These are phyloP conservation scores for Carcinoscorpius rotundicauda DNA, from an alignment of 1,140 invertebrate species.

Conservation along the genomic window DNA sequence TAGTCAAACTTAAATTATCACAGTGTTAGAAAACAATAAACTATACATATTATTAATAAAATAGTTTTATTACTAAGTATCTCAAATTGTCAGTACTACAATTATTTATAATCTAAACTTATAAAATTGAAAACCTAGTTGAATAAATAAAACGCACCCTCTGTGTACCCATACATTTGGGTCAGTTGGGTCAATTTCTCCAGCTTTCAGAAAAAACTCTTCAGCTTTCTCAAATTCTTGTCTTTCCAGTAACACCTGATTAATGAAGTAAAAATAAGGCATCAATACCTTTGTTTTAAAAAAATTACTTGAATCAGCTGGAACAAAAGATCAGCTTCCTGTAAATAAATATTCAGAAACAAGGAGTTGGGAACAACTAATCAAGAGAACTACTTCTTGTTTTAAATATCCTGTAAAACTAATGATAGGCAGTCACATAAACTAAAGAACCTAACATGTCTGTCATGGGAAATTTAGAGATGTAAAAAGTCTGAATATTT, in stretches of 20 bases:
- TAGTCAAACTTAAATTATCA: too few relatives aligned
- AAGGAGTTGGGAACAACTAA: constrained; percentile 2
- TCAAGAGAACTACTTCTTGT: neutral
- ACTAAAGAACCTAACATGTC: neutral
- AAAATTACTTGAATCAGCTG: too few relatives aligned
- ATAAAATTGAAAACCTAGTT: constrained; percentile 2
- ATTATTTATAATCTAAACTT: neutral
- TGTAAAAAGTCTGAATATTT: too few relatives aligned
- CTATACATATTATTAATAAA: too few relatives aligned
- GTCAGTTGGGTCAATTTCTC: constrained; percentile 70
- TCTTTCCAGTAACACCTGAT: constrained; percentile 57
- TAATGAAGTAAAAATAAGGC: too few relatives aligned
- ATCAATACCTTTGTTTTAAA: too few relatives aligned
- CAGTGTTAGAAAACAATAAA: too few relatives aligned
- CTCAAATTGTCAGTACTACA: neutral
- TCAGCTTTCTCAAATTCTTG: constrained; percentile 71
- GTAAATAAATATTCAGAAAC: constrained; percentile 18
- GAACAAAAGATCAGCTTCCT: constrained; percentile 17
- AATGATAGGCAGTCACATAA: neutral
- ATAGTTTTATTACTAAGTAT: too few relatives aligned
- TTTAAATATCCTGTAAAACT: neutral
- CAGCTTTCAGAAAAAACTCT: constrained; percentile 61
- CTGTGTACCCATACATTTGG: constrained; percentile 74
- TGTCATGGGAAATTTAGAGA: too few relatives aligned
- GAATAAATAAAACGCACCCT: constrained; percentile 36